phyloP scores from a whole-genome alignment of 2,113 vertebrate species.

The Coregonus clupeaformis region DNA sequence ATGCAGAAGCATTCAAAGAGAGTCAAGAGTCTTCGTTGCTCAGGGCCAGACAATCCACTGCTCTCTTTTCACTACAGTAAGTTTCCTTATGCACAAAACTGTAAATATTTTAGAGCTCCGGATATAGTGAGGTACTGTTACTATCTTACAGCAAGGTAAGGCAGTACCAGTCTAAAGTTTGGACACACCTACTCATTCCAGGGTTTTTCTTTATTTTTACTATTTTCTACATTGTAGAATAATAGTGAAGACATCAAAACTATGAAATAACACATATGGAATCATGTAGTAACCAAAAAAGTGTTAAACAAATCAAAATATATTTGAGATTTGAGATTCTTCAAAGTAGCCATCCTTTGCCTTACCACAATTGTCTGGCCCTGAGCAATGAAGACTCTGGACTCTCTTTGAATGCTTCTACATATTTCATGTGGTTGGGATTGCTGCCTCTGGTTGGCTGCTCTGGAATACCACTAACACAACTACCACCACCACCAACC shows the following conservation, averaged over 20 bases:
- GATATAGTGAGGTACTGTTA: neutral
- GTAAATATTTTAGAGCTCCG: neutral
- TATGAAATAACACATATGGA: too few species aligned
- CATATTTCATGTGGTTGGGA: slow-evolving; percentile 14
- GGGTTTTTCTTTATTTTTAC: too few species aligned
- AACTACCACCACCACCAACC: too few species aligned
- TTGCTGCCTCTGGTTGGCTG: neutral
- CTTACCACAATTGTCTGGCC: slow-evolving; percentile 1
- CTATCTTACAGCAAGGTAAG: neutral
- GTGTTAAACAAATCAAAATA: too few species aligned
- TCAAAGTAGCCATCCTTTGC: too few species aligned
- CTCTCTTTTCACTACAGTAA: neutral
- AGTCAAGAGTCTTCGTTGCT: neutral
- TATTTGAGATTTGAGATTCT: too few species aligned
- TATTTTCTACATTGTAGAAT: too few species aligned
- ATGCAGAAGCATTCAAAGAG: neutral
- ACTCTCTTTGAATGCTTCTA: neutral
- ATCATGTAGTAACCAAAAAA: too few species aligned
- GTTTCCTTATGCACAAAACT: neutral
- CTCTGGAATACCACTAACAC: neutral
- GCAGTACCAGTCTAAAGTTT: too few species aligned
- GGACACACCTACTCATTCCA: too few species aligned
- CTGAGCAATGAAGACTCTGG: neutral
- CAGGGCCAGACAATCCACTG: neutral
- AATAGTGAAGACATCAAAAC: too few species aligned